Conservation (phyloP, 2,797 vertebrate species). For the Tragelaphus eurycerus region DNA sequence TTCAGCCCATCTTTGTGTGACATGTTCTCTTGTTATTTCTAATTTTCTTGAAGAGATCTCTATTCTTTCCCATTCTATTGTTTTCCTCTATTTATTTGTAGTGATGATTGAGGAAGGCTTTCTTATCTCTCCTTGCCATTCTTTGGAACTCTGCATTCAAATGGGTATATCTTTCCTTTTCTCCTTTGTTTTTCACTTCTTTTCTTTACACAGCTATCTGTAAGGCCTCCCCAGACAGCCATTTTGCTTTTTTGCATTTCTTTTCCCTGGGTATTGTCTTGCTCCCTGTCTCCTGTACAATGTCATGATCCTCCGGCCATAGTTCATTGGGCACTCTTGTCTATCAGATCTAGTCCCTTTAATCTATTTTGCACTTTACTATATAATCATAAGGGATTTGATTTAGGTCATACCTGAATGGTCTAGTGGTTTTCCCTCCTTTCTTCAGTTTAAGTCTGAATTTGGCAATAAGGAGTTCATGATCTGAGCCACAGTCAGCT, state of each 20-base stretch:
- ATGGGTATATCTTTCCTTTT: background rate
- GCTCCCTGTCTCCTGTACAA: background rate
- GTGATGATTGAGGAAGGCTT: background rate
- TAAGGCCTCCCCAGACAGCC: background rate
- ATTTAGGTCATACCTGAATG: background rate
- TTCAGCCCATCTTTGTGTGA: background rate
- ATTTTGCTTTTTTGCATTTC: background rate
- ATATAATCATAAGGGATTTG: background rate
- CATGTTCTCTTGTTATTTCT: background rate
- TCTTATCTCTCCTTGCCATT: background rate
- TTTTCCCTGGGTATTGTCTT: background rate
- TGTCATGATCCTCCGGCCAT: background rate
- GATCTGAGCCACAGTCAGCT: background rate
- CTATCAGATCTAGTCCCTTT: background rate
- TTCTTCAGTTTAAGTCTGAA: background rate
- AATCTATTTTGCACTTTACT: background rate
- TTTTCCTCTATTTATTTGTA: background rate
- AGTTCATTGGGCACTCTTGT: background rate
- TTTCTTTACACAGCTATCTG: background rate
- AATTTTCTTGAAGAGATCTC: background rate
- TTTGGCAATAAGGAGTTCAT: background rate
- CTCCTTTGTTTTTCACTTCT: background rate
- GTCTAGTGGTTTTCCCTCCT: background rate
- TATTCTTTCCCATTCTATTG: background rate
- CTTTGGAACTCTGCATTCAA: too few species aligned